Evolutionary conservation across 2,113 vertebrate species (phyloP).

Genomic region (Amphilophus citrinellus): DNA sequence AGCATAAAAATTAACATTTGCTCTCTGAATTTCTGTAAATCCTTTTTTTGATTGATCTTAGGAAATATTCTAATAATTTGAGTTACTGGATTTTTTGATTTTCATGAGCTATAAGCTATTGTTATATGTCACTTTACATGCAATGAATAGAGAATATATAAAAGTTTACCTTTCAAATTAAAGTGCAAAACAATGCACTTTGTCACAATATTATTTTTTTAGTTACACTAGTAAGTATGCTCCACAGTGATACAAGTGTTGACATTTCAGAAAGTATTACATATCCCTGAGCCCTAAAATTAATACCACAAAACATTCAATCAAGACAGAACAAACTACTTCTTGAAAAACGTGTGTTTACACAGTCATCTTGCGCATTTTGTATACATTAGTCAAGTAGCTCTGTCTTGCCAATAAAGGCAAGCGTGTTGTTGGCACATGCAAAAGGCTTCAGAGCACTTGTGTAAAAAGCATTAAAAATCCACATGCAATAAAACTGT

Average conservation of each 20-base stretch:
- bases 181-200: background rate
- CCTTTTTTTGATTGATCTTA: background rate
- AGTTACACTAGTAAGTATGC: background rate
- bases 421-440: conserved; percentile 67
- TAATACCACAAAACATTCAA: background rate
- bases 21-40: background rate
- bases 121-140: background rate
- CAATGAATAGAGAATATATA: too few species aligned
- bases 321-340: background rate
- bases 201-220: background rate
- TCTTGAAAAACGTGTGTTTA: background rate
- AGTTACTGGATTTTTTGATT: background rate
- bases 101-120: background rate
- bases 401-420: conserved; percentile 2
- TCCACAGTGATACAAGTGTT: background rate
- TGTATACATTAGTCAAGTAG: conserved; percentile 18
- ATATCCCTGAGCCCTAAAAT: background rate
- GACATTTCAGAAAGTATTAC: background rate
- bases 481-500: conserved; percentile 76
- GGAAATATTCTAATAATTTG: background rate
- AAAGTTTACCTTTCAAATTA: too few species aligned
- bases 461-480: conserved; percentile 80
- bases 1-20: background rate
- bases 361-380: background rate
- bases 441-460: conserved; percentile 71